Conservation (phyloP, 2,113 vertebrate species). For the Bathybates hornii region DNA sequence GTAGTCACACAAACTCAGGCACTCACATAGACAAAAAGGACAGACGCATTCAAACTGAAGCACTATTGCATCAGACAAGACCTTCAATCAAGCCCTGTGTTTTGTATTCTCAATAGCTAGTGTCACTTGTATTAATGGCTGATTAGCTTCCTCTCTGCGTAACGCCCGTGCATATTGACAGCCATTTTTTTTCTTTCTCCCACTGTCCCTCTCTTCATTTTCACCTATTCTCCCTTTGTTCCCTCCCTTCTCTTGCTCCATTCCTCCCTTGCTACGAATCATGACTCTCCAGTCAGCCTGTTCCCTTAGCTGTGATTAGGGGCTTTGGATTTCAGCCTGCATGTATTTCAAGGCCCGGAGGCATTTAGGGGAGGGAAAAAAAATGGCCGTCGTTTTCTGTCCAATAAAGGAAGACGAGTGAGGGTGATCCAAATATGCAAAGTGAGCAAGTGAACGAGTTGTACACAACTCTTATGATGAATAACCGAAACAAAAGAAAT, state of each 20-base stretch:
- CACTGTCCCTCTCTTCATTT: conserved; percentile 2
- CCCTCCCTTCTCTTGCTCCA: neutral
- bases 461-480: conserved; percentile 33
- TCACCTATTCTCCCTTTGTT: neutral
- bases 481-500: conserved; percentile 43
- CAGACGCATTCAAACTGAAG: neutral
- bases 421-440: conserved; percentile 46
- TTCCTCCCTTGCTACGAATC: conserved; percentile 29
- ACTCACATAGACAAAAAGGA: neutral
- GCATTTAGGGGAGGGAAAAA: neutral
- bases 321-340: conserved; percentile 59
- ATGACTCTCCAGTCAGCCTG: conserved; percentile 50
- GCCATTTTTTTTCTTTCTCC: neutral
- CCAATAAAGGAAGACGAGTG: conserved; percentile 41
- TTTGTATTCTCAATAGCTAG: neutral
- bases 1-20: neutral
- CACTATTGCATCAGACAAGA: neutral
- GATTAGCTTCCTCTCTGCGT: neutral
- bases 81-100: conserved; percentile 8
- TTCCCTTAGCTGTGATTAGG: conserved; percentile 59
- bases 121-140: neutral
- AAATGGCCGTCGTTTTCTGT: conserved; percentile 33
- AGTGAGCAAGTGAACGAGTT: conserved; percentile 30
- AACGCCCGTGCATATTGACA: neutral
- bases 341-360: conserved; percentile 50